Base-by-base conservation (phyloP, 2,113 vertebrate genomes). In the Periophthalmodon schlosseri region DNA sequence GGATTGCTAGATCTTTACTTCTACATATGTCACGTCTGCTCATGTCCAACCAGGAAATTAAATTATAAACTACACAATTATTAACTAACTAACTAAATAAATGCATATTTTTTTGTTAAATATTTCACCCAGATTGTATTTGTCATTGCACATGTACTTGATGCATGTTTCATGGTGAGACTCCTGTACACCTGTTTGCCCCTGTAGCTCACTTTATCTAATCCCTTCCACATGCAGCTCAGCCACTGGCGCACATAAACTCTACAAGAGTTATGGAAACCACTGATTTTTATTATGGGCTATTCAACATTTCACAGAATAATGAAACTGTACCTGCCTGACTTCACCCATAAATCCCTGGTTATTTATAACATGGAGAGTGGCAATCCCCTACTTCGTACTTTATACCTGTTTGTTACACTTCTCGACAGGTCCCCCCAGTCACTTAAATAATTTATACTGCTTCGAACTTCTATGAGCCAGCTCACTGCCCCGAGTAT, bases 371-470 rank as follows among this genome's bases (percentile, higher is more conserved):
- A 69, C 78, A 39, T 54, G 67, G 28, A 60, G 64, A 5, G 1
- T 70, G 69, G 36, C 28, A 20, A 71, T 72, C 50, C 49, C 65
- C 24, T 56, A 60, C 36, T 77, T 78, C 60, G 39, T 77, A 75
- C 75, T 61, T 76, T 72, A 83, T 69, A 47, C 74, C 61, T 77
- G 49, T 52, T 74, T 70, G 47, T 28, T 58, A 21, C 72, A 71
- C 80, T 83, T 81, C 65, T 60, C 71, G 75, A 76, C 77, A 68
- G 6, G 49, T 69, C 75, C 86, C 77, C 66, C 20, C 12, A 36
- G 76, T 73, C 74, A 58, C 34, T 20, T 71, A 65, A 84, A 86
- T 87, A 28, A 72, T 85, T 84, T 58, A 82, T 74, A 77, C 52
- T 58, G 60, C 71, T 73, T 86, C 79, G 3, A 82, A 64, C 23